Evolutionary conservation across 2,797 vertebrate species (phyloP), one percentile per base, ranked within the genome.

Genomic region (Myotis findleyi): DNA sequence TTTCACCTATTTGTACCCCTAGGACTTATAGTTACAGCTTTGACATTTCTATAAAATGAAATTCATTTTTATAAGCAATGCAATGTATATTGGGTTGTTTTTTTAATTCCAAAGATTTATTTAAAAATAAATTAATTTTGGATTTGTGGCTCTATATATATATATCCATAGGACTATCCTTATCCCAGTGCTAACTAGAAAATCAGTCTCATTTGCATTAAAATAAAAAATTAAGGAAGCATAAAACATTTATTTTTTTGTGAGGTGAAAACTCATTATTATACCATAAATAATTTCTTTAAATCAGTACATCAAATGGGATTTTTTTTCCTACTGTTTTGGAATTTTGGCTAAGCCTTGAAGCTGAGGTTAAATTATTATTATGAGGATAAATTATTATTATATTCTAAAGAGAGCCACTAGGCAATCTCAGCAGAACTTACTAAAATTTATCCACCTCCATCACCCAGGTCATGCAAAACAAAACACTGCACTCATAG

Each of bases 181-280:
- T 41, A 47, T 57, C 69, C 62, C 51, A 69, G 25, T 27, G 69
- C 47, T 27, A 21, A 64, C 87, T 85, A 79, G 25, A 57, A 96
- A 53, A 77, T 10, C 69, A 10, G 4, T 71, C 72, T 64, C 49
- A 73, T 94, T 95, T 96, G 68, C 49, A 88, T 86, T 75, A 75
- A 77, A 96, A 95, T 96, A 89, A 87, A 95, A 93, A 53, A 79
- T 79, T 76, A 64, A 93, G 87, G 57, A 92, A 69, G 33, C 73
- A 83, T 69, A 79, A 90, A 96, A 73, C 4, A 23, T 73, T 89
- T 84, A 66, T 33, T 69, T 89, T 89, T 69, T 53, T 49, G 30
- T 82, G 33, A 90, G 18, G 80, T 33, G 14, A 88, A 90, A 92
- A 82, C 49, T 59, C 66, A 71, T 91, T 84, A 83, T 68, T 62